Evolutionary conservation across 2,113 vertebrate species (phyloP).

Genomic region (Miniopterus natalensis): DNA sequence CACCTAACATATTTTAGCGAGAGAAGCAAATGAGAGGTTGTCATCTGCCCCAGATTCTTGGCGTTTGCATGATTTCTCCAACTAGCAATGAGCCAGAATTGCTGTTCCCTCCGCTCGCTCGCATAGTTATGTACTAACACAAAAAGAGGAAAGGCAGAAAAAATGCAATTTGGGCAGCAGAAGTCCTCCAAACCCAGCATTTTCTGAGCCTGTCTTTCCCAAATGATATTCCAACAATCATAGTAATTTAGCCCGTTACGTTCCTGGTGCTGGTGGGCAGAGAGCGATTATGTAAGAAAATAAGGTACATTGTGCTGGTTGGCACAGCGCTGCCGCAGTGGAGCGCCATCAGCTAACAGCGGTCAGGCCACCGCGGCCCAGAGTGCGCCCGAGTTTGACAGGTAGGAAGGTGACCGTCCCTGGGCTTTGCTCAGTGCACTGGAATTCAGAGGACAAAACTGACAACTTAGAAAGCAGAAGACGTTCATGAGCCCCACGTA

Average conservation of each 20-base stretch:
- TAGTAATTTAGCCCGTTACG: slow-evolving; percentile 67
- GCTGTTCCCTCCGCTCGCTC: background rate
- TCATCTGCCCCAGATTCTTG: slow-evolving; percentile 3
- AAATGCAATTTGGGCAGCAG: slow-evolving; percentile 48
- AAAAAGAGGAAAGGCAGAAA: slow-evolving; percentile 52
- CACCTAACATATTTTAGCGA: background rate
- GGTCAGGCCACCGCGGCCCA: slow-evolving; percentile 65
- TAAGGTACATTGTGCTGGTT: slow-evolving; percentile 72
- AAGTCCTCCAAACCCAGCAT: slow-evolving; percentile 56
- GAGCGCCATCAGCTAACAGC: slow-evolving; percentile 70
- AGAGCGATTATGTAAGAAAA: slow-evolving; percentile 77
- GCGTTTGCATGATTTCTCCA: background rate
- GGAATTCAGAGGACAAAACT: background rate
- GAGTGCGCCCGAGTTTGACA: slow-evolving; percentile 63
- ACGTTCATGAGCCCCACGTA: background rate
- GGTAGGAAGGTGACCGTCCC: slow-evolving; percentile 45
- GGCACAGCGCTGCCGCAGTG: slow-evolving; percentile 46
- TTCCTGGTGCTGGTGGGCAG: slow-evolving; percentile 70
- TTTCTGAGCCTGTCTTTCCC: slow-evolving; percentile 60
- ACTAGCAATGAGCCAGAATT: slow-evolving; percentile 29
- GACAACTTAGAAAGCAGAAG: background rate
- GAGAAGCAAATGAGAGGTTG: slow-evolving; percentile 29
- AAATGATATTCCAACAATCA: slow-evolving; percentile 77
- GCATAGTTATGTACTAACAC: slow-evolving; percentile 63
- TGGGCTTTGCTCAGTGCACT: slow-evolving; percentile 52